Conservation (phyloP, 2,888 invertebrate genomes). For the Epinotia brunnichana region DNA sequence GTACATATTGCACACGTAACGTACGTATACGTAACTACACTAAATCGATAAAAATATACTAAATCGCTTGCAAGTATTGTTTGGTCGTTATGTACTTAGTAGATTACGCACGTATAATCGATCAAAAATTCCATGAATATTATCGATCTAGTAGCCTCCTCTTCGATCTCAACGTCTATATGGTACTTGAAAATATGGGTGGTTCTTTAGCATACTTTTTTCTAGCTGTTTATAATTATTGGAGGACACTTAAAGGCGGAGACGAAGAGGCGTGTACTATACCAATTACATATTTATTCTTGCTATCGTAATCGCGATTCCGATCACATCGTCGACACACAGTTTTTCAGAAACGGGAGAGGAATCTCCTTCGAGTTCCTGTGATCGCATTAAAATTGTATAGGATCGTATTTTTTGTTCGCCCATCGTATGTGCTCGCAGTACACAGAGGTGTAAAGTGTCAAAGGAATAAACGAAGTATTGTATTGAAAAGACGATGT, state of each 20-base stretch:
- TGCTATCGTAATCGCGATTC: slow-evolving; percentile 65
- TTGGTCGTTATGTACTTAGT: neutral
- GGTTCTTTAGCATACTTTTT: slow-evolving; percentile 19
- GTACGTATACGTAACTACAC: no score
- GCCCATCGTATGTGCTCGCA: slow-evolving; percentile 62
- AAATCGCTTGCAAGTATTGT: no score
- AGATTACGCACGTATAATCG: neutral
- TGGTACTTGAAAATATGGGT: slow-evolving; percentile 21
- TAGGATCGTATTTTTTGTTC: slow-evolving; percentile 71
- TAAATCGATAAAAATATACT: no score
- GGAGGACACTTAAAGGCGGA: slow-evolving; percentile 26
- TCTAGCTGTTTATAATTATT: slow-evolving; percentile 33
- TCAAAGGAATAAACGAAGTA: slow-evolving; percentile 2
- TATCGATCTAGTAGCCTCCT: neutral
- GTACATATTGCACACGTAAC: no score
- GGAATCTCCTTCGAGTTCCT: slow-evolving; percentile 79
- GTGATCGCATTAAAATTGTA: slow-evolving; percentile 79
- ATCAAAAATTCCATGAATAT: slow-evolving; percentile 3
- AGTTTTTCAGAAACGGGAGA: slow-evolving; percentile 61
- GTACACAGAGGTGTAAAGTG: slow-evolving; percentile 47
- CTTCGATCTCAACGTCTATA: neutral
- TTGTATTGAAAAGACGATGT: neutral
- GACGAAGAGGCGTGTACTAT: slow-evolving; percentile 43
- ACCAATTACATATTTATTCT: slow-evolving; percentile 51
- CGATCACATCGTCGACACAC: slow-evolving; percentile 62